Conservation (phyloP, 2,888 invertebrate species). For the Hemistola chrysoprasaria region DNA sequence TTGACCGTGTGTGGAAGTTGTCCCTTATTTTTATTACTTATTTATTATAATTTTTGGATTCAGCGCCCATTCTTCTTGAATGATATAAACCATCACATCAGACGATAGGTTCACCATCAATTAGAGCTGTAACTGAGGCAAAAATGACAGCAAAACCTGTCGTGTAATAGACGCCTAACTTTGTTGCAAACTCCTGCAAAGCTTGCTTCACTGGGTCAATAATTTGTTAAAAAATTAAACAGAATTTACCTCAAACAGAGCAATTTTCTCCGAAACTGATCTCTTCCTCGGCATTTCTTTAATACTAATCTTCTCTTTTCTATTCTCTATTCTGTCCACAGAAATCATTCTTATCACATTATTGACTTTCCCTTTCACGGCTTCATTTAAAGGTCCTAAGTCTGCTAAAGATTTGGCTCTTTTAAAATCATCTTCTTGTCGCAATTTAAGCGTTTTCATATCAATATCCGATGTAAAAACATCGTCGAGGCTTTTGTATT, state of each 20-base stretch:
- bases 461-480: slow-evolving; percentile 15
- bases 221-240: too few relatives aligned
- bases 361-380: slow-evolving; percentile 52
- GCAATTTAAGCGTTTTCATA: slow-evolving; percentile 13
- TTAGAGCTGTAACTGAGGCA: too few relatives aligned
- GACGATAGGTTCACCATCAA: too few relatives aligned
- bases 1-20: too few relatives aligned
- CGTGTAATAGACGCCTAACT: too few relatives aligned
- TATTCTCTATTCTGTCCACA: slow-evolving; percentile 41
- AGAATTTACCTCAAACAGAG: slow-evolving; percentile 62
- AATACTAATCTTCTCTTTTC: slow-evolving; percentile 41
- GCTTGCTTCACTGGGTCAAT: too few relatives aligned
- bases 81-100: too few relatives aligned
- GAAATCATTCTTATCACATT: slow-evolving; percentile 59
- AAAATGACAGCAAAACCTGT: too few relatives aligned
- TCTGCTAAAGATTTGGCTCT: slow-evolving; percentile 53
- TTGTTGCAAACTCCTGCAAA: too few relatives aligned
- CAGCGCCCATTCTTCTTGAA: too few relatives aligned
- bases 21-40: too few relatives aligned
- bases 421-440: slow-evolving; percentile 22
- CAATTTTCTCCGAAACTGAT: slow-evolving; percentile 62
- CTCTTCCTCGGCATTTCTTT: slow-evolving; percentile 55
- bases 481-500: slow-evolving; percentile 20
- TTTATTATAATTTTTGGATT: too few relatives aligned
- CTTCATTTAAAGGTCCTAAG: slow-evolving; percentile 52